A percentile compares a stretch with the other conserved stretches of the same genome.
Conservation (phyloP, 1,140 invertebrate species). For the Pachyrhynchus sulphureomaculatus region DNA sequence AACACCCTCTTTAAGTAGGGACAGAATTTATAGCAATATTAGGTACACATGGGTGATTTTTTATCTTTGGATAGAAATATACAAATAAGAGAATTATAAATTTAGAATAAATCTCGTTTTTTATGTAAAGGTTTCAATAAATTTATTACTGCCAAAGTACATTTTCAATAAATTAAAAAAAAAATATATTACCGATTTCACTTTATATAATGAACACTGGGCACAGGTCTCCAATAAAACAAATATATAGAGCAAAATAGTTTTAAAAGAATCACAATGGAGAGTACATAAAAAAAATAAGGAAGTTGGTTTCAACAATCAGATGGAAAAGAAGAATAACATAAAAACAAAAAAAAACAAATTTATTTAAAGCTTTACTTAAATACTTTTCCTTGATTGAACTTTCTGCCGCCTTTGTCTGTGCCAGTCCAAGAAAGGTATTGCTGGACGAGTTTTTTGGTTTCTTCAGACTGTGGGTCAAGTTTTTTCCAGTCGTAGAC, state of each 20-base stretch:
- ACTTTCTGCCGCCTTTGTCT: slow-evolving; percentile 86
- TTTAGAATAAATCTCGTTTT: no score
- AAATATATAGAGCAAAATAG: not conserved
- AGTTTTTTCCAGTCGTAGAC: slow-evolving; percentile 96
- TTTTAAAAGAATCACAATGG: slow-evolving; percentile 4
- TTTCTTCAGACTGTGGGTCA: slow-evolving; percentile 77
- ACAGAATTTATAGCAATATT: no score
- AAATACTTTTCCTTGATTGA: slow-evolving; percentile 99
- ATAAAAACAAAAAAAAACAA: not conserved
- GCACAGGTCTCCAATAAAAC: not conserved
- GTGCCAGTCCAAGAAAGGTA: slow-evolving; percentile 91
- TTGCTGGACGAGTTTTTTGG: slow-evolving; percentile 87
- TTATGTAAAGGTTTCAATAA: no score
- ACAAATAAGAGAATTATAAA: no score
- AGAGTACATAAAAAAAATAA: not conserved
- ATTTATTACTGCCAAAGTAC: no score
- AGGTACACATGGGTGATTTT: no score
- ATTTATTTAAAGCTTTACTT: slow-evolving; percentile 66
- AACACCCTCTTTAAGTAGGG: no score
- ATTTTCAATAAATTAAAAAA: no score
- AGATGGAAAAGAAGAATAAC: not conserved
- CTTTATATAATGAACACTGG: no score
- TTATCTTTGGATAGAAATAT: no score
- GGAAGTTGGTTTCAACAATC: not conserved
- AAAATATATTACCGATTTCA: no score